phyloP scores from a whole-genome alignment of 2,888 invertebrate species.

The Ectropis crepuscularia region DNA sequence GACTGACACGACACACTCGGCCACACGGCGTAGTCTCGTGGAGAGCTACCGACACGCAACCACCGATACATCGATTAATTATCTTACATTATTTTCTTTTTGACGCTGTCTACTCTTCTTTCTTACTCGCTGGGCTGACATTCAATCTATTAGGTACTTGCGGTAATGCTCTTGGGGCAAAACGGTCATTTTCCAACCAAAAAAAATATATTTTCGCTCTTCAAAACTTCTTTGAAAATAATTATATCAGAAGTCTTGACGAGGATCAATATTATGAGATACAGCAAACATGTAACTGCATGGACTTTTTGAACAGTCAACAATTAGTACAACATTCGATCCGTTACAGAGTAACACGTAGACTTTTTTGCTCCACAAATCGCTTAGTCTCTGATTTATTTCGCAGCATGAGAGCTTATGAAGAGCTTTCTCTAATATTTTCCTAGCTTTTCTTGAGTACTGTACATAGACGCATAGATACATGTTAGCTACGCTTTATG shows the following conservation, averaged over 20 bases:
- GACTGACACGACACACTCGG: constrained; percentile 49
- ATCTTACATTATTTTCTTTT: constrained; percentile 36
- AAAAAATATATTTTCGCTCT: neutral
- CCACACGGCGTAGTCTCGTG: constrained; percentile 46
- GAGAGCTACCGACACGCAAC: constrained; percentile 45
- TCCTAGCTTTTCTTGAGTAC: constrained; percentile 46
- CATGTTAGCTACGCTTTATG: constrained; percentile 56
- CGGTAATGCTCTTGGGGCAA: constrained; percentile 40
- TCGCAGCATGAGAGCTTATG: constrained; percentile 44
- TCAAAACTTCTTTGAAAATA: constrained; percentile 8
- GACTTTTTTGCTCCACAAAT: constrained; percentile 41
- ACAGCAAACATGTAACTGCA: neutral
- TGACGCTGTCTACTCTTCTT: constrained; percentile 37
- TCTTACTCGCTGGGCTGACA: constrained; percentile 40
- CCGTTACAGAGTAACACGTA: constrained; percentile 31
- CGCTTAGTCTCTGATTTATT: constrained; percentile 38
- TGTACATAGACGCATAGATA: constrained; percentile 47
- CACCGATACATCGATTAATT: constrained; percentile 41
- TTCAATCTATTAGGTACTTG: constrained; percentile 31
- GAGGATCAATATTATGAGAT: neutral
- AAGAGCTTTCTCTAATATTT: constrained; percentile 39
- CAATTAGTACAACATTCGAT: neutral
- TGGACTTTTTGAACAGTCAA: no score
- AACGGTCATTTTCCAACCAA: constrained; percentile 25
- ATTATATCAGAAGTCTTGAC: constrained; percentile 3